Conservation (phyloP, 2,113 vertebrate species). For the Antechinus flavipes region DNA sequence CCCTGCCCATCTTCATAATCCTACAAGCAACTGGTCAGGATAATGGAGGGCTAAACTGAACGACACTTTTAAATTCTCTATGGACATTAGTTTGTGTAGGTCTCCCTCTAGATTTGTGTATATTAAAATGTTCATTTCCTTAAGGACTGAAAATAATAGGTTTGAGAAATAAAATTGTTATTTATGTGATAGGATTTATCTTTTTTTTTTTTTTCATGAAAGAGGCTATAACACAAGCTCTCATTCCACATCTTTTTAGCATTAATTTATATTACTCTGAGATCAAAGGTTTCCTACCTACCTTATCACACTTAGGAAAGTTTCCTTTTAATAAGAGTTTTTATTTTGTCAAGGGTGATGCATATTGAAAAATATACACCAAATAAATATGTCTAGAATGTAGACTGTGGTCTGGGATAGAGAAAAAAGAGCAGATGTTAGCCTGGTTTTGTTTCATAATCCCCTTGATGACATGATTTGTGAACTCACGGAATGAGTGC, state of each 20-base stretch:
- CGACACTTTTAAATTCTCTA: background rate
- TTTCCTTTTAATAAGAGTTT: background rate
- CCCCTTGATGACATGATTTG: background rate
- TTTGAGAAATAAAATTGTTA: background rate
- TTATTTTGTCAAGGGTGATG: background rate
- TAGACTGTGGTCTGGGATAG: background rate
- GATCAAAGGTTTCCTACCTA: background rate
- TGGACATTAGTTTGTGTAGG: background rate
- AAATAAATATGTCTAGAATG: background rate
- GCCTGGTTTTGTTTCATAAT: conserved; percentile 2
- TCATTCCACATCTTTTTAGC: background rate
- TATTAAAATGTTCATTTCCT: background rate
- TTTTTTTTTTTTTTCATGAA: background rate
- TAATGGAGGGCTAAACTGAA: background rate
- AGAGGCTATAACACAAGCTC: background rate
- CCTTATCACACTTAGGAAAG: background rate
- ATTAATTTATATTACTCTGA: background rate
- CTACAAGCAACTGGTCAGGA: background rate
- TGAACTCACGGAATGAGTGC: background rate
- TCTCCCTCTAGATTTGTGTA: background rate
- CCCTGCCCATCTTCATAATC: background rate
- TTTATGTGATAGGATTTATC: background rate
- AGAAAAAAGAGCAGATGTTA: background rate
- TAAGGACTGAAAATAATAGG: background rate
- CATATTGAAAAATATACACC: background rate